Base-by-base conservation (phyloP, 2,113 vertebrate species). In the Progne subis region DNA sequence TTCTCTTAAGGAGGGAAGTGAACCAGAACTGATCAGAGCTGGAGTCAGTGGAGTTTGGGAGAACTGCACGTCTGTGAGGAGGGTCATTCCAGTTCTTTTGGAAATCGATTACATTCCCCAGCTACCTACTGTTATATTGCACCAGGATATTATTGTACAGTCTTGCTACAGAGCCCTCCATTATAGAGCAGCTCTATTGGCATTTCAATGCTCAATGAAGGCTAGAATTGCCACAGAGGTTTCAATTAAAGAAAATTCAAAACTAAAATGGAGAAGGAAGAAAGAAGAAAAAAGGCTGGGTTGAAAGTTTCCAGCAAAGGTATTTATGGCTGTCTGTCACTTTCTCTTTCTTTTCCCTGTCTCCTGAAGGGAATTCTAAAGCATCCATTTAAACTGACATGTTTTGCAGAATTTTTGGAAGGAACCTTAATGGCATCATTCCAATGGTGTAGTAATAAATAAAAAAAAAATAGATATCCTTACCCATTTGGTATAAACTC, bases 101-200 rank as follows among this genome's bases (percentile, higher is more conserved):
- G 91, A 97, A 97, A 97, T 97, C 78, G 82, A 96, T 95, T 97
- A 93, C 94, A 95, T 94, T 96, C 86, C 88, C 88, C 95, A 92
- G 96, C 91, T 93, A 79, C 92, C 94, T 90, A 94, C 93, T 97
- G 95, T 94, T 96, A 85, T 82, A 96, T 93, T 94, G 92, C 91
- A 94, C 91, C 75, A 84, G 91, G 91, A 93, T 94, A 96, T 95
- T 94, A 95, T 93, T 83, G 95, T 90, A 93, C 75, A 88, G 91
- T 52, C 91, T 87, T 96, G 95, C 95, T 93, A 88, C 92, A 76
- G 78, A 94, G 92, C 77, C 93, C 78, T 94, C 87, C 81, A 60
- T 95, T 95, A 95, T 39, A 95, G 79, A 89, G 90, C 77, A 79
- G 86, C 47, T 94, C 94, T 95, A 94, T 85, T 90, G 88, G 93